Conservation (phyloP, 2,797 vertebrate species). For the Emys orbicularis region DNA sequence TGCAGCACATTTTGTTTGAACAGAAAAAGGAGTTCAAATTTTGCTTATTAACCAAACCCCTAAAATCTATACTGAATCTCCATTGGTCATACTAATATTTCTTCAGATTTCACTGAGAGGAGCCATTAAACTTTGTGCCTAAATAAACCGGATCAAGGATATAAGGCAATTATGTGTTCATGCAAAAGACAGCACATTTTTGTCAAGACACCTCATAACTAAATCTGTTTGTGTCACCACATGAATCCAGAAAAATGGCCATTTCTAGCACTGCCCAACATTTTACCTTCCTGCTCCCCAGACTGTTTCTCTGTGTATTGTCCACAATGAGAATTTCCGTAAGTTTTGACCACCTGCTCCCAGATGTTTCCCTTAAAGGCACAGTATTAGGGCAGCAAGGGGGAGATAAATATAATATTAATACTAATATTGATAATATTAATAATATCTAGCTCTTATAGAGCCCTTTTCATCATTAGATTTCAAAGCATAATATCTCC, state of each 20-base stretch:
- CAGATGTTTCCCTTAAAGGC: neutral
- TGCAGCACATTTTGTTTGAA: accelerated
- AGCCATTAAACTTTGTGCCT: neutral
- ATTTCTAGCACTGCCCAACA: neutral
- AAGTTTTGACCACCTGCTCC: neutral
- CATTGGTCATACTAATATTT: neutral
- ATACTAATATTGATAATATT: too few relatives aligned
- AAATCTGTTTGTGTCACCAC: neutral
- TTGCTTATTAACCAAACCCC: neutral
- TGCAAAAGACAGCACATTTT: neutral
- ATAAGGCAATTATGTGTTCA: neutral
- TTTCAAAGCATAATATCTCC: too few relatives aligned
- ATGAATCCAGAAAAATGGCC: neutral
- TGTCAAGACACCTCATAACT: neutral
- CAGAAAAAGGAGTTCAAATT: neutral
- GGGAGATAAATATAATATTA: too few relatives aligned
- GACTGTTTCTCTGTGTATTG: neutral
- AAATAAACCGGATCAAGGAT: neutral
- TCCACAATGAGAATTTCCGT: neutral
- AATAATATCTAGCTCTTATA: too few relatives aligned
- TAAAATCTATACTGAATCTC: neutral
- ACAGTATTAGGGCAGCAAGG: too few relatives aligned
- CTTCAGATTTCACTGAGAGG: neutral
- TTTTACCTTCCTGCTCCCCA: neutral
- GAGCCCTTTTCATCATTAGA: too few relatives aligned